Evolutionary conservation across 2,113 vertebrate genomes (phyloP).

Genomic region (Ictalurus punctatus): DNA sequence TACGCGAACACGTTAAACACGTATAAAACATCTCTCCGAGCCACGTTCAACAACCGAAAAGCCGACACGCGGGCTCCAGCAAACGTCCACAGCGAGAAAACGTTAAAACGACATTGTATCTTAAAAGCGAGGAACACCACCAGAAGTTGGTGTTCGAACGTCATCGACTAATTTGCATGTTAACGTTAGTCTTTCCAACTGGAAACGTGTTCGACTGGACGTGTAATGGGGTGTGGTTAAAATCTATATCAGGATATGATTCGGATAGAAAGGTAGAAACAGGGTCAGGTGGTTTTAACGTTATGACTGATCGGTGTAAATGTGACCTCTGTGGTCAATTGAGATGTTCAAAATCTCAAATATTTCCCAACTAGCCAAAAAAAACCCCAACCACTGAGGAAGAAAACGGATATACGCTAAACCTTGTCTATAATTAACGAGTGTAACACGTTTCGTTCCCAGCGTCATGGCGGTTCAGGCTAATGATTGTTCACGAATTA

Average conservation of each 20-base stretch:
- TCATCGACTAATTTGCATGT: neutral
- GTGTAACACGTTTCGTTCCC: neutral
- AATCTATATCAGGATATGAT: neutral
- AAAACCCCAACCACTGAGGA: neutral
- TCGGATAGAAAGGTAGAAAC: too few species aligned
- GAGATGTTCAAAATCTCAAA: neutral
- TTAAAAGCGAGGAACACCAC: too few species aligned
- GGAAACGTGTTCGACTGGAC: neutral
- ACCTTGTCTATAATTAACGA: neutral
- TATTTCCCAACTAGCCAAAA: neutral
- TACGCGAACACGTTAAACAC: neutral
- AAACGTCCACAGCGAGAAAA: neutral
- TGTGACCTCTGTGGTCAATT: too few species aligned
- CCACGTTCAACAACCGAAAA: neutral
- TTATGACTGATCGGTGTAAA: too few species aligned
- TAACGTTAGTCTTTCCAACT: neutral
- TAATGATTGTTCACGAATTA: slow-evolving; percentile 57
- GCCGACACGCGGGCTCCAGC: neutral
- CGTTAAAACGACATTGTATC: neutral
- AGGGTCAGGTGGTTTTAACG: too few species aligned
- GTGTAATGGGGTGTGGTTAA: neutral
- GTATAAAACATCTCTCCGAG: too few species aligned
- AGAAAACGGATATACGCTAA: neutral
- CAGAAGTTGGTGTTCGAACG: neutral
- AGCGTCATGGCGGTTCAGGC: neutral